Evolutionary conservation across 2,888 invertebrate genomes (phyloP), one percentile per base, ranked within the genome.

Genomic region (Campoplex capitator): DNA sequence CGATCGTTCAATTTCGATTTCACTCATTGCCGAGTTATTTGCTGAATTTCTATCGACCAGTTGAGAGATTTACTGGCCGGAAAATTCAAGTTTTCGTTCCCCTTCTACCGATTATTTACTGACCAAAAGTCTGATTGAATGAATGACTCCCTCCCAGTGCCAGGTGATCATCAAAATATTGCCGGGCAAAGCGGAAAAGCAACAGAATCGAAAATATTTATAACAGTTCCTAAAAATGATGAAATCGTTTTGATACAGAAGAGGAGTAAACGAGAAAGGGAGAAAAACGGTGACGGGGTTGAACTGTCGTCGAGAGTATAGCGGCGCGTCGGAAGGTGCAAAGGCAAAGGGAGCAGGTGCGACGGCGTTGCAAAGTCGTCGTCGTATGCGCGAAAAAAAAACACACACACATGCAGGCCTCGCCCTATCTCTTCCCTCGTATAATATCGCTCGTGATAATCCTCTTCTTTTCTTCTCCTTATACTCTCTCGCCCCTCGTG

Each of bases 301-400:
- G 80, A 54, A 68, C 78, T 82, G 84, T 84, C 87, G 79, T 80
- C 62, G 48, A 23, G 28, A 54, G 54, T 74, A 68, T 23, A 74
- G 82, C 78, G 77, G 80, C 58, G 86, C 84, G 83, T 83, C 86
- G 86, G 88, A 88, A 88, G 88, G 88, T 87, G 88, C 87, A 89
- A 82, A 88, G 84, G 84, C 76, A 83, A 79, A 35, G 79, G 80
- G 67, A 89, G 90, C 90, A 90, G 90, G 90, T 89, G 89, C 85
- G 88, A 86, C 84, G 86, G 88, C 71, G 48, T 84, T 68, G 79
- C 74, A 79, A 65, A 76, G 73, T 11, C 38, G 38, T 88, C 81
- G 84, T 84, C 88, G 86, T 79, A 82, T 84, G 76, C 54, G 83
- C 45, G 77, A 77, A 82, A 65, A 65, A 62, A 76, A 67, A 86